phyloP scores from a whole-genome alignment of 1,140 invertebrate species.

The Pseudoatta argentina region DNA sequence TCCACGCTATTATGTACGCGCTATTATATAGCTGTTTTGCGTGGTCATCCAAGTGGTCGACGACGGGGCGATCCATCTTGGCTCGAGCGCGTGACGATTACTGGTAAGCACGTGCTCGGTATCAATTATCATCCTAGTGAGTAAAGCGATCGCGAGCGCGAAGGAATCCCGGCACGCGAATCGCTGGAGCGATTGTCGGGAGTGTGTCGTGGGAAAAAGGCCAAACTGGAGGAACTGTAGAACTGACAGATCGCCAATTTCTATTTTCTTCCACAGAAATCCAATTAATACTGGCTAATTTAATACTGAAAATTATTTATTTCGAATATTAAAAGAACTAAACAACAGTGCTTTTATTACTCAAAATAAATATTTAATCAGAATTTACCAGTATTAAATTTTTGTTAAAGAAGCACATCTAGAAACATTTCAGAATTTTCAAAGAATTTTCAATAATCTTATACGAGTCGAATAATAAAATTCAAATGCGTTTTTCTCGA shows the following conservation, averaged over 20 bases:
- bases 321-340: no score
- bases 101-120: slow-evolving; percentile 71
- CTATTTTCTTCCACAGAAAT: no score
- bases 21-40: slow-evolving; percentile 32
- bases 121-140: slow-evolving; percentile 72
- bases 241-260: neutral
- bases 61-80: slow-evolving; percentile 38
- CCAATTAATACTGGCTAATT: no score
- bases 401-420: no score
- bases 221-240: neutral
- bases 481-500: no score
- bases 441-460: no score
- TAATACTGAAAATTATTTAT: no score
- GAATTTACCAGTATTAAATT: no score
- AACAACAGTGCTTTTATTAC: no score
- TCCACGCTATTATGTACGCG: slow-evolving; percentile 15
- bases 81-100: slow-evolving; percentile 67
- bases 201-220: neutral
- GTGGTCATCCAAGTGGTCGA: slow-evolving; percentile 49
- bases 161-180: slow-evolving; percentile 69
- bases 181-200: neutral
- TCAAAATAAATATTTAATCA: no score
- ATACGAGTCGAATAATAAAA: no score
- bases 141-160: slow-evolving; percentile 34
- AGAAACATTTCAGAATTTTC: no score